Evolutionary conservation across 2,888 invertebrate species (phyloP).

Genomic region (Phymatocera aterrima): DNA sequence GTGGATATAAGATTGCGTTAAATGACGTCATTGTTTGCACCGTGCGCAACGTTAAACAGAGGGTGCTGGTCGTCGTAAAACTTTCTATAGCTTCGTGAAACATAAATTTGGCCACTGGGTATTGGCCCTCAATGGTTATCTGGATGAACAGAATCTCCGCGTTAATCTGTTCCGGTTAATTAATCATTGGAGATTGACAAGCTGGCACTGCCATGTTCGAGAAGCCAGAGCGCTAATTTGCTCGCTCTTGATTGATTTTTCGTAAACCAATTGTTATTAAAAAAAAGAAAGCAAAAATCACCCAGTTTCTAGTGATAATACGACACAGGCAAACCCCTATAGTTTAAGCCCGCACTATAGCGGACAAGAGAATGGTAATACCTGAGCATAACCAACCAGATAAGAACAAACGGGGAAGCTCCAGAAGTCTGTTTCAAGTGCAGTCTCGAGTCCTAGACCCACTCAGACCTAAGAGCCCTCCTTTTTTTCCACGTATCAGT

Average conservation of each 20-base stretch:
- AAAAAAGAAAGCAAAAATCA: too few species aligned
- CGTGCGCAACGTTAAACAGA: neutral
- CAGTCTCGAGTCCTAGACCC: constrained; percentile 40
- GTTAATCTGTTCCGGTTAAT: constrained; percentile 38
- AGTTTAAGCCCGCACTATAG: neutral
- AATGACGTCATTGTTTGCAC: constrained; percentile 32
- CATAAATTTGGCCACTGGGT: neutral
- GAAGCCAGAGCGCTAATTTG: constrained; percentile 29
- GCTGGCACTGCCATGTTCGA: neutral
- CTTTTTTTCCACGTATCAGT: constrained; percentile 26
- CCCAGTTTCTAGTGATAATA: neutral
- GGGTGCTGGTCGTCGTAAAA: neutral
- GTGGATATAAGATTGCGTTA: constrained; percentile 16
- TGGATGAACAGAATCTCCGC: constrained; percentile 9
- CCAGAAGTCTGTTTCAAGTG: constrained; percentile 28
- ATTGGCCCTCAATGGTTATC: constrained; percentile 12
- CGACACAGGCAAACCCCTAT: neutral
- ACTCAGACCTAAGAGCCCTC: constrained; percentile 35
- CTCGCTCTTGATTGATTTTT: constrained; percentile 3
- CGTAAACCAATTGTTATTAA: neutral
- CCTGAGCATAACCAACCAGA: neutral
- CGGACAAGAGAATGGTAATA: neutral
- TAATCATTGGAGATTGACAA: constrained; percentile 32
- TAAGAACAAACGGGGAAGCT: constrained; percentile 7
- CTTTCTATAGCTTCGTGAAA: neutral